Base-by-base conservation (phyloP, 1,140 invertebrate genomes). In the Notospermus geniculatus region DNA sequence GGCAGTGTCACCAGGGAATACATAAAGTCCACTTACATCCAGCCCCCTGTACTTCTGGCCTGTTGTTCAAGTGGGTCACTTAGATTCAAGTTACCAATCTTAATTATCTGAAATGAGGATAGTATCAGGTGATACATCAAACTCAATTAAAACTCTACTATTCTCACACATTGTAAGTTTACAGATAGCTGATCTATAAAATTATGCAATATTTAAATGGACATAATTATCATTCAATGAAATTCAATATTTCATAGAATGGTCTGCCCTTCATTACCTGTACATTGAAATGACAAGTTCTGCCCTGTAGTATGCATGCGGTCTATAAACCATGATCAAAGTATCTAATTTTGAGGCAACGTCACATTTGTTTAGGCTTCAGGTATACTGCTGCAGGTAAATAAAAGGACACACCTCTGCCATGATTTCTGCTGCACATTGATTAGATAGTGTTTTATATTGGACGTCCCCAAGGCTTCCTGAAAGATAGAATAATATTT, bases 21-120 rank as follows among this genome's bases (percentile, higher is more conserved):
- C n/a, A n/a, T n/a, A n/a, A 7, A 28, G 29, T 7, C 5, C 25
- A 50, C 57, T 59, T 29, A 59, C 57, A 43, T 50, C 57, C 57
- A 59, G 7, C 57, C 57, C 27, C 57, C 57, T 25, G 39, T 59
- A 17, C n/a, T 52, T 28, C 30, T 46, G 11, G 57, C 57, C 43
- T 59, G 57, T 50, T 59, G 9, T 39, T 50, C 39, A 22, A 4
- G 17, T 7, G 22, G n/a, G 45, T 30, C 43, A 13, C 9, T 50
- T 25, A 59, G n/a, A 9, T 59, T 27, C 25, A 50, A 50, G 15
- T 46, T 50, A 32, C n/a, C 19, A 28, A 57, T 36, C 32, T 22
- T 15, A 13, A 22, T n/a, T 32, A 29, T 57, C 30, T 36, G 25
- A 15, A 57, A 29, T 27, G 19, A 27, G 9, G 17, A 55, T 55